phyloP scores from a whole-genome alignment of 2,113 vertebrate species.

The Podarcis cretensis region DNA sequence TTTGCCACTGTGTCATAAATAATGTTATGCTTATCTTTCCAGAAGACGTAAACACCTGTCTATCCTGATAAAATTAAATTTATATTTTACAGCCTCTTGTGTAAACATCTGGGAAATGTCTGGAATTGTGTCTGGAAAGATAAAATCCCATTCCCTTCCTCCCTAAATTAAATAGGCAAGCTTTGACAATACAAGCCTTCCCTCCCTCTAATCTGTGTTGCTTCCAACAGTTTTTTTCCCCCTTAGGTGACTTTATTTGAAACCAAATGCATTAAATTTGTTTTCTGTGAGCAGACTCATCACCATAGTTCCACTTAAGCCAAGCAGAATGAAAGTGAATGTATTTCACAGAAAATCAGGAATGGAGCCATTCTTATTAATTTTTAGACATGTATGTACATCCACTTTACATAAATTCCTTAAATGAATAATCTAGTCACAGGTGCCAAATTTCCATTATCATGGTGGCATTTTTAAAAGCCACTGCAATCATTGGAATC shows the following conservation, averaged over 20 bases:
- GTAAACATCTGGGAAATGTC: slow-evolving; percentile 14
- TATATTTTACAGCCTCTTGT: background rate
- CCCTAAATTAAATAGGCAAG: background rate
- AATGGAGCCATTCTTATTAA: background rate
- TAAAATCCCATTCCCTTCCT: background rate
- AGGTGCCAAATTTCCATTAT: background rate
- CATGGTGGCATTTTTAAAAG: background rate
- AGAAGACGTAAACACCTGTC: background rate
- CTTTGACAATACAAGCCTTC: background rate
- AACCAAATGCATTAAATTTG: background rate
- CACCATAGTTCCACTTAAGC: background rate
- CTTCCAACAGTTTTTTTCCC: background rate
- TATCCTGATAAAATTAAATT: background rate
- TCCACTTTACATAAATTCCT: background rate
- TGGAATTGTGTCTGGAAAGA: background rate
- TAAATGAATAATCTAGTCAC: too few relatives aligned
- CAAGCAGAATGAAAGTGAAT: background rate
- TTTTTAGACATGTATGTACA: background rate
- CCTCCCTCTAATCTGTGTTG: background rate
- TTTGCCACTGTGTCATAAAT: background rate
- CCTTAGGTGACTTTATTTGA: background rate
- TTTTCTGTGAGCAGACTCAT: background rate
- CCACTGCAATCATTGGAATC: background rate
- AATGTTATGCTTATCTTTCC: background rate
- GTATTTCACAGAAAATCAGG: background rate